phyloP scores from a whole-genome alignment of 1,140 invertebrate species.

The Tetranychus cinnabarinus region DNA sequence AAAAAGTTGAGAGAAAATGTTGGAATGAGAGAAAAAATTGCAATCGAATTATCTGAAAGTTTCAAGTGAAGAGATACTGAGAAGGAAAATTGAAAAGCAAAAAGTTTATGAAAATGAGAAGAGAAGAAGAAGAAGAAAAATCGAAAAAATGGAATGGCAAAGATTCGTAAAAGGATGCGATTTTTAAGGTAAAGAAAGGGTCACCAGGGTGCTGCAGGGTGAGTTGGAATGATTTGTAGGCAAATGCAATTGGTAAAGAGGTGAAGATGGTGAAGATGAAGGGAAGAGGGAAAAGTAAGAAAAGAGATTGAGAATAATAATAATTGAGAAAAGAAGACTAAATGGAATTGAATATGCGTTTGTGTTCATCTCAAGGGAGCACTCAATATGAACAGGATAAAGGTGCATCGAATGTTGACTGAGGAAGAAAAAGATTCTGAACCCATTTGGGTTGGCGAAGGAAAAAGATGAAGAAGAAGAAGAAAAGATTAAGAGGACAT shows the following conservation, averaged over 20 bases:
- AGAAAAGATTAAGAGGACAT: background rate
- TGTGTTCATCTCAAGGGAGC: too few species aligned
- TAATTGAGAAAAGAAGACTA: too few species aligned
- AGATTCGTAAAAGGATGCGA: background rate
- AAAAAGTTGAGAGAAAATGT: background rate
- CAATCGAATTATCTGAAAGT: background rate
- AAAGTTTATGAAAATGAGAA: background rate
- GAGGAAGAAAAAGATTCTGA: too few species aligned
- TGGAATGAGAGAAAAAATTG: background rate
- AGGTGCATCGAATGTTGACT: too few species aligned
- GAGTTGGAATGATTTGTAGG: background rate
- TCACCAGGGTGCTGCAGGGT: background rate
- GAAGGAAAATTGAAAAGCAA: background rate
- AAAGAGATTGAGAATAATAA: background rate
- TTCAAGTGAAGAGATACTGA: background rate
- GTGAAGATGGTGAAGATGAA: background rate
- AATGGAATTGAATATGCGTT: too few species aligned
- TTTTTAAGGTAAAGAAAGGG: background rate
- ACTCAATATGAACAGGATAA: too few species aligned
- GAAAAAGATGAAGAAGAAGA: background rate
- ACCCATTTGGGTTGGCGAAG: background rate
- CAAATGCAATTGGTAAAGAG: background rate
- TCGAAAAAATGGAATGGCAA: background rate
- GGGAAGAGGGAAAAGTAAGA: background rate
- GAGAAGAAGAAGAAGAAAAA: background rate